These are phyloP conservation scores for Ascaphus truei DNA, from an alignment of 2,113 vertebrate species.

Conservation along the genomic window DNA sequence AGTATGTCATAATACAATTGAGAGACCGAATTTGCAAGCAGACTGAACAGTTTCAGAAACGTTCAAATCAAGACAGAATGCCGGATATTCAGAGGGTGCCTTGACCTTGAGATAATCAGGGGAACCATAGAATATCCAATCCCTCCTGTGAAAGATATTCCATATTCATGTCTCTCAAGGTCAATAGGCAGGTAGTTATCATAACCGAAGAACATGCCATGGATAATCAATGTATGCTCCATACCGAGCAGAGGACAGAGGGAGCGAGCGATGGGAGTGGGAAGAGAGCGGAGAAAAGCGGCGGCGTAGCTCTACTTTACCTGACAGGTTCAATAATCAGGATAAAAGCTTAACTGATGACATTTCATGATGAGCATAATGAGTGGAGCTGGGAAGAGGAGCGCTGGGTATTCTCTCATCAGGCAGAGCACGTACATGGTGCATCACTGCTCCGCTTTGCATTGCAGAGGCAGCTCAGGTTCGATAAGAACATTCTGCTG, in stretches of 20 bases:
- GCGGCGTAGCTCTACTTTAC: slow-evolving; percentile 26
- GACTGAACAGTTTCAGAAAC: too few relatives aligned
- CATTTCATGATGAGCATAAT: slow-evolving; percentile 36
- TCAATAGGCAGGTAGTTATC: not conserved
- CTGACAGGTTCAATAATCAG: slow-evolving; percentile 35
- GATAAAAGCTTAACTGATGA: slow-evolving; percentile 28
- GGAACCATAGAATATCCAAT: too few relatives aligned
- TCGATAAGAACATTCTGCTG: not conserved
- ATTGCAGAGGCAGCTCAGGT: slow-evolving; percentile 10
- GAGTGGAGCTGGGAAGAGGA: slow-evolving; percentile 15
- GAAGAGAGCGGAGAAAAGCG: not conserved
- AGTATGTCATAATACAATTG: too few relatives aligned
- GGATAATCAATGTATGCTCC: slow-evolving; percentile 22
- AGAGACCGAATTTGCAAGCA: too few relatives aligned
- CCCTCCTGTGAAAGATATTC: not conserved
- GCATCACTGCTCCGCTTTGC: not conserved
- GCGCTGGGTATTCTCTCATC: slow-evolving; percentile 6
- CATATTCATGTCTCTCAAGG: slow-evolving; percentile 11
- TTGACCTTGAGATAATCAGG: too few relatives aligned
- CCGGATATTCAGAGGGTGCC: too few relatives aligned
- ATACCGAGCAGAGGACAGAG: not conserved
- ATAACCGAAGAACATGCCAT: not conserved
- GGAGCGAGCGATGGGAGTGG: not conserved
- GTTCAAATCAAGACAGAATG: too few relatives aligned
- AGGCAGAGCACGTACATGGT: slow-evolving; percentile 15